Evolutionary conservation across 2,888 invertebrate species (phyloP), one percentile per base, ranked within the genome.

Genomic region (Teleiodes luculella): DNA sequence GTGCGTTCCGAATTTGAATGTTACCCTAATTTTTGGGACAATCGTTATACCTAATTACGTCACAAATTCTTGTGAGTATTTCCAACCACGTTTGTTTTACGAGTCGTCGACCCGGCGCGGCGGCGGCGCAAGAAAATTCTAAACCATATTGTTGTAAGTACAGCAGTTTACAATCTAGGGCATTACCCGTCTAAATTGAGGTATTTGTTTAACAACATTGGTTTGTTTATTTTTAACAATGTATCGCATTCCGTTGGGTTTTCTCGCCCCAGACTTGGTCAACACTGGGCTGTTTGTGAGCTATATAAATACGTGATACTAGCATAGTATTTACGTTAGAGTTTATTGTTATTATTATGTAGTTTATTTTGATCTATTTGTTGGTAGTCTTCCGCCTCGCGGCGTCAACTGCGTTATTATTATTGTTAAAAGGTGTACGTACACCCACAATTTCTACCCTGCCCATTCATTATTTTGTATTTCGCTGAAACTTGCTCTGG

Each of bases 101-200:
- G 64, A 73, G 86, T 83, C 86, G 76, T 74, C 72, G 85, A 85
- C 83, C 84, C 70, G 70, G 60, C 71, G 74, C n/a, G n/a, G n/a
- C n/a, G n/a, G n/a, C n/a, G n/a, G n/a, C n/a, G n/a, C n/a, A n/a
- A 63, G 68, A 72, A 78, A 84, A 80, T 78, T 82, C 80, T 75
- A 73, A 76, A 74, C 75, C 73, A 78, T 83, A 82, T 84, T 83
- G 83, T 85, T 82, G 66, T 68, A 75, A 74, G 70, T 73, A 69
- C 69, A 74, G 71, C 67, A 70, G 84, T 82, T 83, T 81, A 86
- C 83, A 81, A 79, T 79, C 79, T 83, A 74, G 86, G 79, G 74
- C 87, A 80, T 86, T 87, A 83, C 82, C 81, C 86, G 71, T 76
- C 79, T 80, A 76, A 83, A 82, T 78, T 76, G 73, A 76, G 79